phyloP scores from a whole-genome alignment of 2,888 invertebrate species.

The Drosophila mimetica region DNA sequence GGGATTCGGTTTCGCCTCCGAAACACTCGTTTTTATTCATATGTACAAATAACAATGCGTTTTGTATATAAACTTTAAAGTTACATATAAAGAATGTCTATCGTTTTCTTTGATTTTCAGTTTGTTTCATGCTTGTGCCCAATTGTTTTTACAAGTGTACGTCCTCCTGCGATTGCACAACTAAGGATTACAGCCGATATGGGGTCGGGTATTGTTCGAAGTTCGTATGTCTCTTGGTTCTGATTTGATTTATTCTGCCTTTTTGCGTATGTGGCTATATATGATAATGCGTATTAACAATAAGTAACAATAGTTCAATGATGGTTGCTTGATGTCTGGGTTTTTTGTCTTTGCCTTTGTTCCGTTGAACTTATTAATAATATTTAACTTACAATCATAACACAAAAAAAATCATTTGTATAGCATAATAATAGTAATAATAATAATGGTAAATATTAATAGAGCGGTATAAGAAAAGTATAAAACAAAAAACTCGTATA shows the following conservation, averaged over 20 bases:
- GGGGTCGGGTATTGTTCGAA: conserved; percentile 20
- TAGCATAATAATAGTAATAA: conserved; percentile 5
- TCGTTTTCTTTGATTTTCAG: conserved; percentile 2
- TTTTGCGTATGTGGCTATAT: conserved; percentile 12
- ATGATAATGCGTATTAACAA: conserved; percentile 23
- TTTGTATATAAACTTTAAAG: conserved; percentile 45
- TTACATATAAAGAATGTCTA: conserved; percentile 31
- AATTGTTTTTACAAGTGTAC: conserved; percentile 21
- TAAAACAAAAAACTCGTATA: conserved; percentile 3
- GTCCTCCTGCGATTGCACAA: background rate
- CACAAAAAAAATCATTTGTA: conserved; percentile 7
- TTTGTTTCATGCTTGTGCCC: conserved; percentile 41
- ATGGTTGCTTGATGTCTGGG: conserved; percentile 16
- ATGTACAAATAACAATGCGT: conserved; percentile 32
- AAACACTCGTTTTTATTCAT: conserved; percentile 41
- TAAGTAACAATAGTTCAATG: conserved; percentile 32
- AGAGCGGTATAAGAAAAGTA: background rate
- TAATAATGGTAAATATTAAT: conserved; percentile 3
- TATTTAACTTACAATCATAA: conserved; percentile 24
- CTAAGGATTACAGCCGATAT: conserved; percentile 12
- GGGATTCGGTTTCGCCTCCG: conserved; percentile 41
- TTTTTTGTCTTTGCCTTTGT: conserved; percentile 23
- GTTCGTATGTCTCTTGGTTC: conserved; percentile 20
- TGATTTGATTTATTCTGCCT: conserved; percentile 18
- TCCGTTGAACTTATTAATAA: conserved; percentile 30